Conservation (phyloP, 1,140 invertebrate species). For the Triops cancriformis region DNA sequence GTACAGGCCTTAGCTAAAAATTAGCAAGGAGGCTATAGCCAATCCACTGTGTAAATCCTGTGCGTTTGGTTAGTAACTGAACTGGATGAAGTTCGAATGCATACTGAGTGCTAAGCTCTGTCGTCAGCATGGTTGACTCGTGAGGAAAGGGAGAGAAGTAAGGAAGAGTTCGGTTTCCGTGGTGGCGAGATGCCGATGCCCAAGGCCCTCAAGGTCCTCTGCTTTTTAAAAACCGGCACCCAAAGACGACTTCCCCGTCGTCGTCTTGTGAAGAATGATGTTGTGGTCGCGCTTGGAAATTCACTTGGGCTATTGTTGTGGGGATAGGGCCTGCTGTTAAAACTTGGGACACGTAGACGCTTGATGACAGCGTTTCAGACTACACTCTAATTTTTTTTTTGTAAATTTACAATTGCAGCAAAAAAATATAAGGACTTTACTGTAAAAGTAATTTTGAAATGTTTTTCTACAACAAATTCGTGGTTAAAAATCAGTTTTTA, state of each 20-base stretch:
- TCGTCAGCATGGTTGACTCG: conserved; percentile 7
- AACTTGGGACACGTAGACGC: neutral
- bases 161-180: neutral
- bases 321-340: neutral
- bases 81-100: neutral
- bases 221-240: neutral
- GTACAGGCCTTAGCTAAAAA: neutral
- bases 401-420: too few relatives aligned
- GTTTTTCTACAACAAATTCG: too few relatives aligned
- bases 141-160: neutral
- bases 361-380: too few relatives aligned
- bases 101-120: conserved; percentile 1
- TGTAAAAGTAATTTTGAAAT: too few relatives aligned
- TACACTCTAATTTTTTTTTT: too few relatives aligned
- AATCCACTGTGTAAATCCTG: neutral
- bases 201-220: neutral
- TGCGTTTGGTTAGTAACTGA: neutral
- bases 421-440: too few relatives aligned
- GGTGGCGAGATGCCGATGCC: neutral
- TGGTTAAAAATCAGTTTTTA: too few relatives aligned
- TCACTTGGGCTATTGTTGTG: neutral
- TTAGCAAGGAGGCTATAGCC: neutral
- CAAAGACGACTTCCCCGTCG: neutral
- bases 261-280: neutral
- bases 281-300: neutral